These are phyloP conservation scores for Dendroctonus ponderosae DNA, from an alignment of 1,140 invertebrate genomes.

Conservation along the genomic window DNA sequence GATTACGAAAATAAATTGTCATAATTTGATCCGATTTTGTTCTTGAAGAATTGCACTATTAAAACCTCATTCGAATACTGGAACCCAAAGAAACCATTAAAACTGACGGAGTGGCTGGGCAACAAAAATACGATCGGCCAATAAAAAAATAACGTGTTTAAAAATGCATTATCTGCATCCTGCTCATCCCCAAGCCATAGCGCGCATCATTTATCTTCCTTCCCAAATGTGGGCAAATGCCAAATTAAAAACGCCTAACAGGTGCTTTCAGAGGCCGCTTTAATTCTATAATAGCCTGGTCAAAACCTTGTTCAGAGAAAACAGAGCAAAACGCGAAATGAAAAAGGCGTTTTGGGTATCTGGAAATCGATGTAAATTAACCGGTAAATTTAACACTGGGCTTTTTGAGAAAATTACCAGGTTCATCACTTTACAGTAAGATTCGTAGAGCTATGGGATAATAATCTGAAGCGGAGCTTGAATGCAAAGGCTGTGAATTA, in stretches of 20 bases:
- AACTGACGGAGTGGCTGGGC: slow-evolving; percentile 21
- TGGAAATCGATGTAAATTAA: too few relatives aligned
- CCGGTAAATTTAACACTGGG: too few relatives aligned
- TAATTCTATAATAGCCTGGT: slow-evolving; percentile 24
- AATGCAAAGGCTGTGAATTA: too few relatives aligned
- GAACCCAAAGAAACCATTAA: slow-evolving; percentile 22
- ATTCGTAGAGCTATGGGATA: too few relatives aligned
- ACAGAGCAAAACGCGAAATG: too few relatives aligned
- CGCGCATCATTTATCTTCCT: slow-evolving; percentile 30
- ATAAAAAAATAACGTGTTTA: slow-evolving; percentile 30
- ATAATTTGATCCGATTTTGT: slow-evolving; percentile 4
- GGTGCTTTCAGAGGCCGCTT: slow-evolving; percentile 24
- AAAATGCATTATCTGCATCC: slow-evolving; percentile 34
- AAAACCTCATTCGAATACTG: slow-evolving; percentile 16
- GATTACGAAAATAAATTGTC: not conserved
- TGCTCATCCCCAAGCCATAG: slow-evolving; percentile 25
- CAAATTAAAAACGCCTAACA: slow-evolving; percentile 32
- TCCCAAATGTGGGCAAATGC: slow-evolving; percentile 31
- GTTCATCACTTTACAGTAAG: too few relatives aligned
- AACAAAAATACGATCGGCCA: slow-evolving; percentile 14
- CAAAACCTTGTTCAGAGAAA: slow-evolving; percentile 1
- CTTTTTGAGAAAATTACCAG: too few relatives aligned
- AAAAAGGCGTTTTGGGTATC: too few relatives aligned
- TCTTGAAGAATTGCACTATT: slow-evolving; percentile 9
- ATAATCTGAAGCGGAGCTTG: too few relatives aligned